Conservation (phyloP, 2,113 vertebrate genomes). For the Seriola aureovittata region DNA sequence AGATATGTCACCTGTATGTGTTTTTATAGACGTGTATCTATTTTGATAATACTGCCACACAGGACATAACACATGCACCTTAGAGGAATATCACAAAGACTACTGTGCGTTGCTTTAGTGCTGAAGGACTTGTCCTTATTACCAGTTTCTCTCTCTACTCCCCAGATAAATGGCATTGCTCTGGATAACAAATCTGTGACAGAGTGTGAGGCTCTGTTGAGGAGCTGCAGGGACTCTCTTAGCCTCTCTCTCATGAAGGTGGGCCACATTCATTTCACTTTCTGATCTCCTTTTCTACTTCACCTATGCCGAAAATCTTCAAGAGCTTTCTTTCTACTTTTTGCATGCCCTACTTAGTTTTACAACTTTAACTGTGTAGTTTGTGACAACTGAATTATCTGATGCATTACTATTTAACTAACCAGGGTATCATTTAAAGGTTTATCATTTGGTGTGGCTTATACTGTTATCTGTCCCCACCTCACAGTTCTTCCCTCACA, state of each 20-base stretch:
- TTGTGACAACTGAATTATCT: constrained; percentile 8
- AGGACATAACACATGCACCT: background rate
- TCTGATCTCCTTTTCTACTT: constrained; percentile 27
- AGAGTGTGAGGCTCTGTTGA: constrained; percentile 95
- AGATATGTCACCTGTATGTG: constrained; percentile 47
- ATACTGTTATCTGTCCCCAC: constrained; percentile 15
- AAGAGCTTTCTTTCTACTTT: constrained; percentile 39
- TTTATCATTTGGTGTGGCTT: background rate
- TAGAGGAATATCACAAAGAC: constrained; percentile 26
- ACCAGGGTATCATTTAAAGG: background rate
- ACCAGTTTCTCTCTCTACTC: constrained; percentile 39
- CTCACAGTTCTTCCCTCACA: constrained; percentile 92
- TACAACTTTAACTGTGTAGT: background rate
- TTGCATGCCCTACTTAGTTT: constrained; percentile 38
- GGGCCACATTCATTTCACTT: constrained; percentile 59
- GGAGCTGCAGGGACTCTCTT: constrained; percentile 93
- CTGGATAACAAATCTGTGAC: constrained; percentile 98
- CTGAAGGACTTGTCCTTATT: constrained; percentile 65
- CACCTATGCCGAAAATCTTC: background rate
- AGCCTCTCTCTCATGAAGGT: constrained; percentile 98
- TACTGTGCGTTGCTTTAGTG: background rate
- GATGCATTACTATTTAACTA: background rate
- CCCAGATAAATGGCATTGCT: constrained; percentile 96
- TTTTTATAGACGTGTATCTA: constrained; percentile 40
- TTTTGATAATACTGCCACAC: constrained; percentile 10